phyloP scores from a whole-genome alignment of 1,140 invertebrate genomes.

The Danaus plexippus region DNA sequence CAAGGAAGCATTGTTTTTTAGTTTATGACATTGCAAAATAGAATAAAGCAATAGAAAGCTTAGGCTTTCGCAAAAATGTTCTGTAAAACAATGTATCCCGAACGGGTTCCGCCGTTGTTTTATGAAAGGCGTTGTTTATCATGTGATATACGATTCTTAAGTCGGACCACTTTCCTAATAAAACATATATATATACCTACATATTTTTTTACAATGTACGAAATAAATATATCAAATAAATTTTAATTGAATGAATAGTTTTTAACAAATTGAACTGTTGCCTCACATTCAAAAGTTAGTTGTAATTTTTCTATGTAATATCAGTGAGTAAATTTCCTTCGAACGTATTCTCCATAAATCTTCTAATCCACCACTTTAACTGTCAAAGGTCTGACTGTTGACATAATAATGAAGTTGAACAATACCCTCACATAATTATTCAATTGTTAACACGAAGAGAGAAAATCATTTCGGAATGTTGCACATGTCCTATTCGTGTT shows the following conservation, averaged over 20 bases:
- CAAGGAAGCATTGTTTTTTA: constrained; percentile 6
- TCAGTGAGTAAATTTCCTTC: constrained; percentile 14
- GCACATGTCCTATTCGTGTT: constrained; percentile 3
- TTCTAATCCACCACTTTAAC: constrained; percentile 45
- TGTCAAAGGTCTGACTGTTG: constrained; percentile 40
- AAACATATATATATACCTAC: too few species aligned
- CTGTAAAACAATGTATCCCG: constrained; percentile 3
- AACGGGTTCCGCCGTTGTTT: too few species aligned
- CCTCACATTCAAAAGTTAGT: too few species aligned
- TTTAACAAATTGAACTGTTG: too few species aligned
- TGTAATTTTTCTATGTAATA: too few species aligned
- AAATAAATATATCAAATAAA: too few species aligned
- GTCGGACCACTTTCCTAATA: too few species aligned
- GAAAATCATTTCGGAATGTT: constrained; percentile 26
- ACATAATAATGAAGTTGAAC: constrained; percentile 54
- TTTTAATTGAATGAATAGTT: too few species aligned
- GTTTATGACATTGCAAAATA: constrained; percentile 15
- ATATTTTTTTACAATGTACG: too few species aligned
- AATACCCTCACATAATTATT: constrained; percentile 46
- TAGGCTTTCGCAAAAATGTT: constrained; percentile 11
- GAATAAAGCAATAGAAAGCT: constrained; percentile 10
- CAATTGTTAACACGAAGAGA: constrained; percentile 39
- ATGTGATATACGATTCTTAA: too few species aligned
- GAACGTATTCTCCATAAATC: constrained; percentile 42
- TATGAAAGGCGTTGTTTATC: too few species aligned